These are phyloP conservation scores for Chaenodraco wilsoni DNA, from an alignment of 2,797 vertebrate genomes.

Conservation along the genomic window DNA sequence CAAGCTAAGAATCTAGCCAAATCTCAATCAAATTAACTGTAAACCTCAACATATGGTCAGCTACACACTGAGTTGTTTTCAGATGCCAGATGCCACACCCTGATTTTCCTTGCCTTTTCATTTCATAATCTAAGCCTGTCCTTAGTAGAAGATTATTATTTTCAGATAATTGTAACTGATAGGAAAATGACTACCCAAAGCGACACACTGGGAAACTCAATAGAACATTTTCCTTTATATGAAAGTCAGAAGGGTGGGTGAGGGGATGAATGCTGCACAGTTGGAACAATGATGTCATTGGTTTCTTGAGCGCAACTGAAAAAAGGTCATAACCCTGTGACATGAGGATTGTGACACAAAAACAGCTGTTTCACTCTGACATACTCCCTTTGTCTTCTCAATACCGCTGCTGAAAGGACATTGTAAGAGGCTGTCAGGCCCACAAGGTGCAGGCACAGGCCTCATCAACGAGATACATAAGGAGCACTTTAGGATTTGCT, in stretches of 20 bases:
- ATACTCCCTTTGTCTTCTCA: constrained; percentile 65
- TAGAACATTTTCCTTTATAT: constrained; percentile 40
- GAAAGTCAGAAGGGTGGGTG: constrained; percentile 34
- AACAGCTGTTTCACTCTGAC: constrained; percentile 74
- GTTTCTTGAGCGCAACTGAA: constrained; percentile 64
- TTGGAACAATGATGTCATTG: constrained; percentile 76
- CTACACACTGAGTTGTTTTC: neutral
- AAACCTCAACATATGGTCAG: constrained; percentile 23
- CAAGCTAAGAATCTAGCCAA: constrained; percentile 36
- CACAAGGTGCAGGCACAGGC: constrained; percentile 36
- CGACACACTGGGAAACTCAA: constrained; percentile 24
- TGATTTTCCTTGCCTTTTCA: constrained; percentile 15
- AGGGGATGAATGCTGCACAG: constrained; percentile 41
- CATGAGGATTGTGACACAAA: constrained; percentile 68
- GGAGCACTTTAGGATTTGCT: constrained; percentile 46
- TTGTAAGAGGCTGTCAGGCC: constrained; percentile 54
- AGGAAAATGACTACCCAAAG: constrained; percentile 38
- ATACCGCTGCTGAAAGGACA: constrained; percentile 48
- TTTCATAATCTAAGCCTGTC: constrained; percentile 27
- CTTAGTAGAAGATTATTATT: constrained; percentile 30
- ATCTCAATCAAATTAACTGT: constrained; percentile 37
- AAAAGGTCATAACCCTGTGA: constrained; percentile 70
- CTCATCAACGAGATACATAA: constrained; percentile 44
- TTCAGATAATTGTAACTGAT: constrained; percentile 47
- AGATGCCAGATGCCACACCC: constrained; percentile 26